Conservation (phyloP, 2,113 vertebrate genomes). For the Oenanthe melanoleuca region DNA sequence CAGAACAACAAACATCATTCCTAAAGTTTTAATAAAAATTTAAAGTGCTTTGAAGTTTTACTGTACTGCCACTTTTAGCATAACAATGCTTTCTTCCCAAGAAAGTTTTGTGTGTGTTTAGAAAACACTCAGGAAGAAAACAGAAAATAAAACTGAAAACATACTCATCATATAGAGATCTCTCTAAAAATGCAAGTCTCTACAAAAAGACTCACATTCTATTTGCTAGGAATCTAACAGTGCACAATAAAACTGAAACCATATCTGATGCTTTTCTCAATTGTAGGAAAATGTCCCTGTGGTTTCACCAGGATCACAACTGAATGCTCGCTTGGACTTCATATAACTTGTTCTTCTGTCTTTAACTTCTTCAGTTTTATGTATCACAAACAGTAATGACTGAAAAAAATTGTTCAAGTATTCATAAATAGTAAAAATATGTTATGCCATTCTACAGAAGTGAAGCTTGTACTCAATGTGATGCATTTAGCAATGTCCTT, state of each 20-base stretch:
- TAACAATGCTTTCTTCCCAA: not conserved
- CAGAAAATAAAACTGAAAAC: not conserved
- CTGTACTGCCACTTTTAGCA: not conserved
- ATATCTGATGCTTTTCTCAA: not conserved
- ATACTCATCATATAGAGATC: not conserved
- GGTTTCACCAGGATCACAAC: not conserved
- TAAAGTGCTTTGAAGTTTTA: not conserved
- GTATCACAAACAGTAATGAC: not conserved
- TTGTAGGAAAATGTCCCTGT: not conserved
- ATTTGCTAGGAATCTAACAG: not conserved
- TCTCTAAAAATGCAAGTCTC: not conserved
- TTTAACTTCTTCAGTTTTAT: not conserved
- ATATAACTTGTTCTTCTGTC: not conserved
- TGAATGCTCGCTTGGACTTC: not conserved
- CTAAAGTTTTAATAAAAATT: not conserved
- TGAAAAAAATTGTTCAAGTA: not conserved
- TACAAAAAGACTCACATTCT: not conserved
- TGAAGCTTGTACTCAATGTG: not conserved
- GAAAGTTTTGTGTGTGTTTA: not conserved
- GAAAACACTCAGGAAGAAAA: not conserved
- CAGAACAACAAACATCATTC: not conserved
- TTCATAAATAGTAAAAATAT: not conserved
- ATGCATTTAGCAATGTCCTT: constrained; percentile 16
- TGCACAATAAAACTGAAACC: not conserved
- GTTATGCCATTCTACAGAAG: not conserved